Base-by-base conservation (phyloP, 2,888 invertebrate species). In the Troides aeacus region DNA sequence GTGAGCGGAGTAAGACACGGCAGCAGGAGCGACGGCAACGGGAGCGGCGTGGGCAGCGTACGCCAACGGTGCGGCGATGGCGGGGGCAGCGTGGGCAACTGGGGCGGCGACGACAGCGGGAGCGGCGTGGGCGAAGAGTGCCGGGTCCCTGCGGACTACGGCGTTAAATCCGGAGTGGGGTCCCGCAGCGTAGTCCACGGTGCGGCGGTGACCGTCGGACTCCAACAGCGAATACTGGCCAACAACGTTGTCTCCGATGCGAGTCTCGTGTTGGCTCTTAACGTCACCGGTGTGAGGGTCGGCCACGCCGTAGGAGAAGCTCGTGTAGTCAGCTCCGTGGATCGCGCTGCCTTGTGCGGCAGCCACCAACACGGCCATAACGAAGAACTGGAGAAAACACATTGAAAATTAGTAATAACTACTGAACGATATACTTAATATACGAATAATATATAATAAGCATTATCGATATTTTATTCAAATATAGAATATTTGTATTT, bases 161-260 rank as follows among this genome's bases (percentile, higher is more conserved):
- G 94, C 93, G 86, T 93, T 93, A 88, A 94, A 94, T 72, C 94
- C 93, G 73, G 91, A 88, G 79, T 93, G 84, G 39, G 90, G 88
- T 73, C 93, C 93, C 74, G 93, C 93, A 71, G 92, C 90, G 84
- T 94, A 94, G 84, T 95, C 94, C 0, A 95, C 95, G 46, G 93
- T 94, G 74, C 95, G 93, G 81, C 93, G 93, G 68, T 93, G 94
- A 76, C 95, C 95, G 79, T 95, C 95, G 39, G 95, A 93, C 75
- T 94, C 83, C 87, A 94, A 81, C 69, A 91, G 86, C 8, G 90
- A 91, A 87, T 91, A 91, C 75, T 91, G 90, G 72, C 90, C 90
- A 71, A 94, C 93, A 46, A 95, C 95, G 75, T 91, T 92, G 85
- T 94, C 94, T 39, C 95, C 95, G 74, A 91, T 86, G 71, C 95